Conservation (phyloP, 1,140 invertebrate species). For the Drosophila rhopaloa region DNA sequence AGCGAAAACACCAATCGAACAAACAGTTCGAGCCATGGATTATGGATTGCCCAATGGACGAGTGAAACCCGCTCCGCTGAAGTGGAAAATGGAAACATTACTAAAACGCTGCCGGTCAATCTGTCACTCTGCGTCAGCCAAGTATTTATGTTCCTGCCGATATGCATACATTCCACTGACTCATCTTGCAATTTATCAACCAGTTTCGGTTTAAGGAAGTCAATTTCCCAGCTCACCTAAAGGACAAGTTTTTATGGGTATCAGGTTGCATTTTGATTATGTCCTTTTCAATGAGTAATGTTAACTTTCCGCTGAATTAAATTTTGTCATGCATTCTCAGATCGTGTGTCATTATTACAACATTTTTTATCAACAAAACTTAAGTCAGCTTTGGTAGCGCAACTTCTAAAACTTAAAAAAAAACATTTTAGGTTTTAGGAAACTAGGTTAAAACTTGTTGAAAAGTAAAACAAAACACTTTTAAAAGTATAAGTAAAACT, state of each 20-base stretch:
- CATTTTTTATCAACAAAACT: too few species aligned
- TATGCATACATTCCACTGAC: constrained; percentile 36
- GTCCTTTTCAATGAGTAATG: constrained; percentile 12
- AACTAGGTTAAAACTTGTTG: too few species aligned
- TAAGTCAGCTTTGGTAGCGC: too few species aligned
- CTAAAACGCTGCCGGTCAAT: constrained; percentile 24
- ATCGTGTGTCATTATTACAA: neutral
- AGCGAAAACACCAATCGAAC: constrained; percentile 41
- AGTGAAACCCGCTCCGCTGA: constrained; percentile 16
- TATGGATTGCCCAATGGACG: constrained; percentile 19
- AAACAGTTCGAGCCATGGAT: constrained; percentile 13
- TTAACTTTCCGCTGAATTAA: neutral
- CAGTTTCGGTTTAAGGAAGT: neutral
- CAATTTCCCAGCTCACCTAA: neutral
- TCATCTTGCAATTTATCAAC: constrained; percentile 19
- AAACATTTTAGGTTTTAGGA: too few species aligned
- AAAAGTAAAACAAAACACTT: too few species aligned
- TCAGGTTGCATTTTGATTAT: constrained; percentile 9
- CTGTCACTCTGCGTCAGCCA: constrained; percentile 26
- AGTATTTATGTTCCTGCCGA: constrained; percentile 33
- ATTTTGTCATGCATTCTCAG: constrained; percentile 1
- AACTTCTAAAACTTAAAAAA: too few species aligned
- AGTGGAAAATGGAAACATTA: constrained; percentile 43
- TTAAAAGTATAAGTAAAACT: too few species aligned
- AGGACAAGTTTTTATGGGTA: constrained; percentile 4